phyloP scores from a whole-genome alignment of 2,888 invertebrate genomes.

The Tanytarsus gracilentus region DNA sequence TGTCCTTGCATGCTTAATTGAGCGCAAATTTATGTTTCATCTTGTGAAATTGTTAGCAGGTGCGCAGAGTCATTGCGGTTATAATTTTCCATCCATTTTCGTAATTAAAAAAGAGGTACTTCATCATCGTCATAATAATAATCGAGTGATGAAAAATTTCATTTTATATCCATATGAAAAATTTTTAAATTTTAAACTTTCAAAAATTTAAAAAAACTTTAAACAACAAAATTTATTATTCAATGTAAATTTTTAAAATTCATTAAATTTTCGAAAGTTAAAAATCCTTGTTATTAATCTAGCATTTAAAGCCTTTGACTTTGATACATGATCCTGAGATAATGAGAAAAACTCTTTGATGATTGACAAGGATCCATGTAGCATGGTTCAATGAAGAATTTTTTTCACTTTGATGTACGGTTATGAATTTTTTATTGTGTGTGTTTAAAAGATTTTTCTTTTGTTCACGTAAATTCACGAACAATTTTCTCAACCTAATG shows the following conservation, averaged over 20 bases:
- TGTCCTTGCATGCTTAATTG: slow-evolving; percentile 5
- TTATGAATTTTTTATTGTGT: too few species aligned
- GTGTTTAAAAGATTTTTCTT: too few species aligned
- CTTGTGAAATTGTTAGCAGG: neutral
- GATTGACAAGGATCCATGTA: neutral
- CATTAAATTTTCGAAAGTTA: neutral
- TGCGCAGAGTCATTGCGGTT: neutral
- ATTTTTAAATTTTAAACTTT: too few species aligned
- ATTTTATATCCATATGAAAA: too few species aligned
- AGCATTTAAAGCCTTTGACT: neutral
- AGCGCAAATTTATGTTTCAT: neutral
- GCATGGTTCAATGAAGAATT: neutral
- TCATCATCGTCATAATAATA: too few species aligned
- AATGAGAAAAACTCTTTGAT: neutral
- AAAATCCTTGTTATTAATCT: neutral
- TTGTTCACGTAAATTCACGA: too few species aligned
- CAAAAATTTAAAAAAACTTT: neutral
- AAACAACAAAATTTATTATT: neutral
- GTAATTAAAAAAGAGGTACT: too few species aligned
- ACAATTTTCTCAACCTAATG: too few species aligned
- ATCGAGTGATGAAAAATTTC: too few species aligned
- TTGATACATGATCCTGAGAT: neutral
- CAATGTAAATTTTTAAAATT: neutral
- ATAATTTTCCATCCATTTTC: neutral
- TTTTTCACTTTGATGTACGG: too few species aligned